Percentiles rank a stretch among this genome's conserved stretches.
Evolutionary conservation across 2,797 vertebrate species (phyloP).

Genomic region (Sciaenops ocellatus): DNA sequence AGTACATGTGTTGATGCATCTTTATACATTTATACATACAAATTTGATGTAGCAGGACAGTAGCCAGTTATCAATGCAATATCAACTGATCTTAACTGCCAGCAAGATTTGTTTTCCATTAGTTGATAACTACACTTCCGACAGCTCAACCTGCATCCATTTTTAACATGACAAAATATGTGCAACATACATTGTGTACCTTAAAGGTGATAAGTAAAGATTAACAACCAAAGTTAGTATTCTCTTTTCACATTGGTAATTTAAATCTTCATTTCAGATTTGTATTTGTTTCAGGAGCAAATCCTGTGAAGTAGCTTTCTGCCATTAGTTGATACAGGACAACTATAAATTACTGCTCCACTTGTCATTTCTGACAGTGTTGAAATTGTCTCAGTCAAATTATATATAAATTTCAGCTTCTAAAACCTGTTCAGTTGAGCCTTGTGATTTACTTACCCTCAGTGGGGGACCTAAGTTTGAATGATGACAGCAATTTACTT

Average conservation of each 20-base stretch:
- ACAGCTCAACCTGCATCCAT: slow-evolving; percentile 6
- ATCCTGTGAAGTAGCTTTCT: slow-evolving; percentile 8
- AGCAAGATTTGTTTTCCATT: not conserved
- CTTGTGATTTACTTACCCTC: slow-evolving; percentile 12
- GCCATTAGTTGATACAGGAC: not conserved
- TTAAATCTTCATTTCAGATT: not conserved
- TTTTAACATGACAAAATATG: slow-evolving; percentile 31
- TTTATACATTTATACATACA: slow-evolving; percentile 61
- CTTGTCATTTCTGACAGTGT: not conserved
- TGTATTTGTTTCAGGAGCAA: not conserved
- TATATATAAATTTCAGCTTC: not conserved
- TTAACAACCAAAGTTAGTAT: not conserved
- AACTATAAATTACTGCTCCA: not conserved
- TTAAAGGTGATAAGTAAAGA: slow-evolving; percentile 40
- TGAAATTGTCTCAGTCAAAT: not conserved
- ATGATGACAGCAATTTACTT: not conserved
- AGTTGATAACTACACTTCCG: not conserved
- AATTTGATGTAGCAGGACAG: not conserved
- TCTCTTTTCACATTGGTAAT: not conserved
- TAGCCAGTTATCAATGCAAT: slow-evolving; percentile 9
- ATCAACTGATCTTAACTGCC: not conserved
- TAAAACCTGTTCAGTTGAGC: not conserved
- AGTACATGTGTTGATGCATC: slow-evolving; percentile 21
- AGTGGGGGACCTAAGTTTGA: not conserved
- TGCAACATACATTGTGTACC: slow-evolving; percentile 6